Base-by-base conservation (phyloP, 2,888 invertebrate genomes). In the Patella caerulea region DNA sequence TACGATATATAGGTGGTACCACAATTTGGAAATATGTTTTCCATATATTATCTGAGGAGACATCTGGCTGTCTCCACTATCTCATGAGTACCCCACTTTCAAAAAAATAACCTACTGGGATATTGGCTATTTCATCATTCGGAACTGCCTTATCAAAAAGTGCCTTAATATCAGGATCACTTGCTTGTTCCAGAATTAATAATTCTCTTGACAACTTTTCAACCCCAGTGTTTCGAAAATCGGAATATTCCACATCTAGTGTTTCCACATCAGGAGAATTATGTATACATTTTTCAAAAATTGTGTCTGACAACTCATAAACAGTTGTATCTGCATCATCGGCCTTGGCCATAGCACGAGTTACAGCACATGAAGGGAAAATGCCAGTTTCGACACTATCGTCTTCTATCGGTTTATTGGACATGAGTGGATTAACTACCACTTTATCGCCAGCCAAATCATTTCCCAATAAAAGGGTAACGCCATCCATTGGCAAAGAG, bases 401-500 rank as follows among this genome's bases (percentile, higher is more conserved):
- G 34, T 34, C 34, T 34, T 34, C 34, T 34, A 34, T 34, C 56
- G 17, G 56, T 17, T n/a, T 56, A 79, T 24, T 11, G 74, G 81
- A 71, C 77, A 29, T 29, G 29, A 29, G 29, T 29, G 29, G 29
- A 29, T 29, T 29, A 17, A 74, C 78, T 24, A 74, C 69, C n/a
- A 82, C 79, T 52, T 74, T 79, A 14, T 69, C 72, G 7, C 79
- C 78, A 52, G 79, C 79, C 19, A 80, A 74, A 71, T 81, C 79
- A 78, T 79, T 83, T 53, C 79, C 80, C 74, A 79, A 73, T 65
- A 83, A 59, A 17, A 79, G 76, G 71, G 74, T 71, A 45, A 83
- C 75, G 73, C 82, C 81, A 54, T 76, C 65, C 29, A 82, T 74
- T 15, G 81, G 81, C 72, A 79, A 55, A 19, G 52, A 65, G 69